Evolutionary conservation across 2,113 vertebrate species (phyloP).

Genomic region (Erythrolamprus reginae): DNA sequence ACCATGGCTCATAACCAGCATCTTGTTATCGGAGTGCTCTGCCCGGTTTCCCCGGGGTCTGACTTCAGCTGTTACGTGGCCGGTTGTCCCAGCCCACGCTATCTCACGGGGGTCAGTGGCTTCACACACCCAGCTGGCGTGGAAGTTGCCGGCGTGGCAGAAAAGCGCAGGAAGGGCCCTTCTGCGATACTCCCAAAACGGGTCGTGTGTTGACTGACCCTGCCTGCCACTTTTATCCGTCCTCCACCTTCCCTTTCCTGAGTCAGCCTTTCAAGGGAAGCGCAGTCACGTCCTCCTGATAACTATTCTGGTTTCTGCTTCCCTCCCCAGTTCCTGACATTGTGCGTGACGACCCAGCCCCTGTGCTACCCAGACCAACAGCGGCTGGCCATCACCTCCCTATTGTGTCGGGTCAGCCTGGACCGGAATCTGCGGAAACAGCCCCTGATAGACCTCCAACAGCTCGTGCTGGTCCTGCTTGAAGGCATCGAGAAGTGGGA

Average conservation of each 20-base stretch:
- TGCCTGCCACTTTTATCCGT: not conserved
- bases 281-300: not conserved
- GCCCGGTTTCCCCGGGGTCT: too few relatives aligned
- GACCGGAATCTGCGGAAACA: slow-evolving; percentile 1
- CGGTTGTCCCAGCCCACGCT: not conserved
- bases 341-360: slow-evolving; percentile 15
- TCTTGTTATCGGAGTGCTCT: not conserved
- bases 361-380: not conserved
- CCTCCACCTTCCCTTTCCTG: not conserved
- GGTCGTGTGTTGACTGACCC: not conserved
- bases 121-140: not conserved
- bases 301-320: slow-evolving; percentile 14
- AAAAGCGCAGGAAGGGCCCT: not conserved
- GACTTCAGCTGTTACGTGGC: not conserved
- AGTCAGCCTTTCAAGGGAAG: not conserved
- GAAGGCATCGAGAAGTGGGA: slow-evolving; percentile 4
- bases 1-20: not conserved
- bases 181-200: not conserved
- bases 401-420: slow-evolving; percentile 16
- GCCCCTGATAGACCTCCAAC: not conserved
- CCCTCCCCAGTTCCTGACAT: slow-evolving; percentile 43
- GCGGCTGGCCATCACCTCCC: not conserved
- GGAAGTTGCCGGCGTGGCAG: not conserved
- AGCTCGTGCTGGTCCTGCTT: slow-evolving; percentile 7
- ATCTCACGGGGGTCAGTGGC: not conserved